These are phyloP conservation scores for Aphidius gifuensis DNA, from an alignment of 1,140 invertebrate genomes.

Conservation along the genomic window DNA sequence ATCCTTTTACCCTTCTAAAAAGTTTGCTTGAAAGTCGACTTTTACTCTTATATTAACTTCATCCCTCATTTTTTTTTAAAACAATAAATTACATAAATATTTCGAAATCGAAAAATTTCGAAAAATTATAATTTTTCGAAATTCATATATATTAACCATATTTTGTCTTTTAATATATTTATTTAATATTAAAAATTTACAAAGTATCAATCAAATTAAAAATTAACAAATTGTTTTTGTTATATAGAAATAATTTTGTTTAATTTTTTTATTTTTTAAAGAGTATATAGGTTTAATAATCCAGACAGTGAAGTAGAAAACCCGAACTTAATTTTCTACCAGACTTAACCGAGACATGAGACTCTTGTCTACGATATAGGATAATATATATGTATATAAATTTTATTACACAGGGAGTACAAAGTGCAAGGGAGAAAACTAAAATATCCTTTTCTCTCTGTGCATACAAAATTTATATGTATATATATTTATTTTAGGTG, in stretches of 20 bases:
- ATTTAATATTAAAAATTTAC: no score
- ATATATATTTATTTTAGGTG: conserved; percentile 9
- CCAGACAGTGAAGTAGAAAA: not conserved
- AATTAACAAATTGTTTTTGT: no score
- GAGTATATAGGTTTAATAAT: conserved; percentile 15
- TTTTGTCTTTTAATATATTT: no score
- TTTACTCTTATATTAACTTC: conserved; percentile 19
- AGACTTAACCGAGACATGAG: conserved; percentile 18
- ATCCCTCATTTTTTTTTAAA: conserved; percentile 32
- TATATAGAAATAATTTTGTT: no score
- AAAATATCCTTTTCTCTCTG: not conserved
- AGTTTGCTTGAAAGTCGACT: conserved; percentile 14
- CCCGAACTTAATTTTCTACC: conserved; percentile 21
- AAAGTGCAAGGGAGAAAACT: not conserved
- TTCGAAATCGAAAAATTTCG: not conserved
- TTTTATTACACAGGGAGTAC: conserved; percentile 2
- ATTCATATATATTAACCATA: no score
- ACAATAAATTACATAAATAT: not conserved
- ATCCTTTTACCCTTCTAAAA: conserved; percentile 25
- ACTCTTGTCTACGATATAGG: conserved; percentile 9
- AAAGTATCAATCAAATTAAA: no score
- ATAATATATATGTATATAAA: conserved; percentile 9
- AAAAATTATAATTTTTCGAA: no score
- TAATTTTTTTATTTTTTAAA: conserved; percentile 12
- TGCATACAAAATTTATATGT: not conserved